Conservation (phyloP, 2,797 vertebrate genomes). For the Mormyrops attenuatus region DNA sequence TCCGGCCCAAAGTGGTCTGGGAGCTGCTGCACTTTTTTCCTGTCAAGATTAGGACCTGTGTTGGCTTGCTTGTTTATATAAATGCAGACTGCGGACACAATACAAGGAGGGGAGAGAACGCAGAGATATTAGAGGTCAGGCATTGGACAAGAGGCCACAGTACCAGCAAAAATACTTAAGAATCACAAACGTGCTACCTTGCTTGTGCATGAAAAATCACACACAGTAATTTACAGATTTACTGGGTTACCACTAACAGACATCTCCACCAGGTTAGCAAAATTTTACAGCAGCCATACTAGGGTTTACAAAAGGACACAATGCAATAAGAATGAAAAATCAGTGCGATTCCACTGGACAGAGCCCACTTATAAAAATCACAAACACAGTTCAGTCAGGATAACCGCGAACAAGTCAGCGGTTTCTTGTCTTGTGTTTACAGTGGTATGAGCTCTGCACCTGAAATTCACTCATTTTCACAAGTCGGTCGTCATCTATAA, state of each 20-base stretch:
- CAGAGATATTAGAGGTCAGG: slow-evolving; percentile 27
- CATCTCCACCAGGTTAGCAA: neutral
- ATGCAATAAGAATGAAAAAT: neutral
- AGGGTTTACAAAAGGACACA: neutral
- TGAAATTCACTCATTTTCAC: neutral
- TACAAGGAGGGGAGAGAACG: slow-evolving; percentile 25
- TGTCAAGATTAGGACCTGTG: slow-evolving; percentile 85
- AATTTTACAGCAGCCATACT: neutral
- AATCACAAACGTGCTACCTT: neutral
- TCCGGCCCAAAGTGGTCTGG: slow-evolving; percentile 89
- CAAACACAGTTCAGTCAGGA: neutral
- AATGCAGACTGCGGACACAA: slow-evolving; percentile 76
- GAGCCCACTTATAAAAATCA: neutral
- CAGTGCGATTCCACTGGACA: neutral
- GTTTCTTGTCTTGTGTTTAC: neutral
- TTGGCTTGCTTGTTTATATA: slow-evolving; percentile 92
- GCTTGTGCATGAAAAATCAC: neutral
- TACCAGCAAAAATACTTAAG: neutral
- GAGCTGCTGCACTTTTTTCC: slow-evolving; percentile 89
- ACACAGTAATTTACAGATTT: neutral
- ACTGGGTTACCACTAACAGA: neutral
- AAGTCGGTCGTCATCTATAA: neutral
- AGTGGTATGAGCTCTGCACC: neutral
- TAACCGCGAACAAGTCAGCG: neutral
- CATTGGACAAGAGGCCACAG: slow-evolving; percentile 12